Conservation (phyloP, 2,888 invertebrate genomes). For the Rotaria socialis region DNA sequence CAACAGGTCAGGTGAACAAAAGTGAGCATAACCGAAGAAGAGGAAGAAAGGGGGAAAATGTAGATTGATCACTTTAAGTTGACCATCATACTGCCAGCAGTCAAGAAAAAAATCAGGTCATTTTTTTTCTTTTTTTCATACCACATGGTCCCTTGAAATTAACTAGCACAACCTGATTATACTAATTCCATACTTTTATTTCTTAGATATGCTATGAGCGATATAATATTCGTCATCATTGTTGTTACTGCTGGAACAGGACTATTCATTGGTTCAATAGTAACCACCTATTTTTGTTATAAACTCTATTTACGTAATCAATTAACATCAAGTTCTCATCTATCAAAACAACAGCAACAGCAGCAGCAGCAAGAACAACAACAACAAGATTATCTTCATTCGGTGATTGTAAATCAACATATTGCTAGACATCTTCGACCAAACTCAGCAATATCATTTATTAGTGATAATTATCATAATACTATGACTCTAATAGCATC, state of each 20-base stretch:
- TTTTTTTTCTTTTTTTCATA: background rate
- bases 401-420: constrained; percentile 13
- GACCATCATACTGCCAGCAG: background rate
- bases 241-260: constrained; percentile 4
- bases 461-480: constrained; percentile 20
- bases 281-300: constrained; percentile 16
- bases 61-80: background rate
- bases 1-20: background rate
- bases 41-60: background rate
- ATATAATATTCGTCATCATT: constrained; percentile 6
- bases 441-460: background rate
- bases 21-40: background rate
- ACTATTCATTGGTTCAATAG: background rate
- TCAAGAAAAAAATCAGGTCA: background rate
- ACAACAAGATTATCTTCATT: background rate
- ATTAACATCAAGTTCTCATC: background rate
- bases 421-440: constrained; percentile 16
- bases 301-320: background rate
- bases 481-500: constrained; percentile 5
- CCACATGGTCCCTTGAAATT: background rate
- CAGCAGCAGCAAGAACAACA: background rate
- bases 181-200: background rate
- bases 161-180: too few species aligned
- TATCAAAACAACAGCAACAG: background rate
- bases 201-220: background rate